phyloP scores from a whole-genome alignment of 2,888 invertebrate species.

The Hyalella azteca region DNA sequence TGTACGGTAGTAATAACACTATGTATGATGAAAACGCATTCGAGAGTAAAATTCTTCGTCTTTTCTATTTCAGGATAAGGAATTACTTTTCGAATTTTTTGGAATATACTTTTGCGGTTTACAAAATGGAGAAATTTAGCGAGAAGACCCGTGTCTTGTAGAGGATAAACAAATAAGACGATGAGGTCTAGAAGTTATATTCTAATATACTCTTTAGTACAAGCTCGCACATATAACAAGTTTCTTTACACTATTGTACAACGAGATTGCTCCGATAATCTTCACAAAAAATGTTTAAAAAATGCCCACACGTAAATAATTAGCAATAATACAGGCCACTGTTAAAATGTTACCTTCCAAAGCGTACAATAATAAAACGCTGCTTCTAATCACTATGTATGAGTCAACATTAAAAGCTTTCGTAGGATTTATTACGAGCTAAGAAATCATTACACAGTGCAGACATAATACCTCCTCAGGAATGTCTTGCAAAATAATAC shows the following conservation, averaged over 20 bases:
- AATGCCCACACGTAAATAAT: constrained; percentile 1
- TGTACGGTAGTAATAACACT: no score
- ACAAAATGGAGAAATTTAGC: neutral
- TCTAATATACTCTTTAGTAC: constrained; percentile 20
- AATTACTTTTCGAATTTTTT: no score
- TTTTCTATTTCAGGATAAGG: no score
- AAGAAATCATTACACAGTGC: constrained; percentile 13
- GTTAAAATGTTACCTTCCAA: neutral
- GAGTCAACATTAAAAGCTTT: neutral
- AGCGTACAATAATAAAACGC: neutral
- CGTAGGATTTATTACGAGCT: neutral
- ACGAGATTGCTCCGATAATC: constrained; percentile 12
- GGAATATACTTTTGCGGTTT: no score
- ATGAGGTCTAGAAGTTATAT: neutral
- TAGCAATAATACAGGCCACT: constrained; percentile 16
- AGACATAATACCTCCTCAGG: neutral
- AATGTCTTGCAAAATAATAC: neutral
- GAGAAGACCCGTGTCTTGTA: neutral
- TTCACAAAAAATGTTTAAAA: neutral
- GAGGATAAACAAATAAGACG: neutral
- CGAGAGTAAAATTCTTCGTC: no score
- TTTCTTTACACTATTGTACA: constrained; percentile 11
- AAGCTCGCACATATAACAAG: constrained; percentile 10
- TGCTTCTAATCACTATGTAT: neutral
- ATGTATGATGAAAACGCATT: no score